Base-by-base conservation (phyloP, 2,888 invertebrate species). In the Machimus atricapillus region DNA sequence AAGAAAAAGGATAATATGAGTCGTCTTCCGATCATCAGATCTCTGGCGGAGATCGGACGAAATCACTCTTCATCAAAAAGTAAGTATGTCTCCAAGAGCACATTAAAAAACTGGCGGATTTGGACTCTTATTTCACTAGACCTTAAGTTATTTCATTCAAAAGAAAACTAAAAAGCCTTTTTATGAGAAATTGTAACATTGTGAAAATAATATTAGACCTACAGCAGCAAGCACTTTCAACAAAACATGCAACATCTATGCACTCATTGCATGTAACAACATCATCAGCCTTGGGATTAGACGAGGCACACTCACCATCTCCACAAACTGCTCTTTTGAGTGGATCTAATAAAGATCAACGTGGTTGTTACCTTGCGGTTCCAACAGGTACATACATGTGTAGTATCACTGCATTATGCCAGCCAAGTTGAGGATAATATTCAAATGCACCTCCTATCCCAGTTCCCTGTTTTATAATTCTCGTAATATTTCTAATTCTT, bases 11-110 rank as follows among this genome's bases (percentile, higher is more conserved):
- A 89, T 74, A 96, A 96, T 90, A 95, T 96, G 94, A 95, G 96
- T 37, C 94, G 96, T 89, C 94, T 98, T 88, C 98, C 97, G 43
- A 95, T 98, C 86, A 98, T 98, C 89, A 94, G 99, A 88, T 98
- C 98, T 8, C 94, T 99, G 90, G 98, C 99, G 31, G 99, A 99
- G 91, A 99, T 99, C 90, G 98, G 98, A 89, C 95, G 96, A 89
- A 98, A 98, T 93, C 97, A 98, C 93, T 98, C 98, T 83, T 97
- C 98, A 16, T 97, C 97, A 89, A 98, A 97, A 95, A 98, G 98
- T 97, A 94, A 96, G 97, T 96, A 90, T 23, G 76, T 4, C 23
- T 79, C 40, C 43, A 79, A 58, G 23, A 82, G 27, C 56, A 82
- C 27, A 58, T 40, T 19, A 12, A 27, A 46, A 27, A 34, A 14